Base-by-base conservation (phyloP, 1,140 invertebrate species). In the Metaphire vulgaris region DNA sequence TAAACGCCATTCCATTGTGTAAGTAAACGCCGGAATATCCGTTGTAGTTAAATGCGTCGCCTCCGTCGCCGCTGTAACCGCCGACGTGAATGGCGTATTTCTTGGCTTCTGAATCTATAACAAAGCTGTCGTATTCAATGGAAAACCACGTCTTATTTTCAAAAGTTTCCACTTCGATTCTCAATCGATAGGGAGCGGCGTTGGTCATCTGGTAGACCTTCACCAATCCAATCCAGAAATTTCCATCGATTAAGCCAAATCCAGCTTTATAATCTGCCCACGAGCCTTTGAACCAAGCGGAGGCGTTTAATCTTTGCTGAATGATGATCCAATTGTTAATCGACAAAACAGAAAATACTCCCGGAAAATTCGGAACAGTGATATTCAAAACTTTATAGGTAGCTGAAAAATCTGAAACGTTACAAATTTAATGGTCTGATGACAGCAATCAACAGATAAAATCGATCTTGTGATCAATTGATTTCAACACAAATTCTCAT, bases 201-300 rank as follows among this genome's bases (percentile, higher is more conserved):
- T 12, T 12, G 33, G 71, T 72, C 32, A 72, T 14, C 33, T 72
- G 33, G 32, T 72, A 26, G 2, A 69, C 28, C 30, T 69, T 69
- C 30, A 14, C 67, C n/a, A 69, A 31, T 33, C 76, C 76, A 16
- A 77, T 2, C 76, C 76, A 77, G 64, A 77, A 77, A 21, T 77
- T 64, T 2, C 26, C 12, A 65, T 26, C 34, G 32, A 64, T 16
- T 1, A 2, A 29, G 21, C 76, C 76, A 41, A 77, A 77, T 12
- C 76, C 76, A 16, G 26, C 34, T 34, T 77, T 33, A 74, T 77
- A 77, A 30, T 76, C 74, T 66, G 30, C 28, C 76, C 76, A 77
- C 1, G n/a, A 29, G 30, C 76, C 33, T 41, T 68, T 29, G 74
- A 77, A 77, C 31, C 33, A 30, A 33, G 67, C 74, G 29, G 21